phyloP scores from a whole-genome alignment of 2,113 vertebrate genomes.

The Silurus meridionalis region DNA sequence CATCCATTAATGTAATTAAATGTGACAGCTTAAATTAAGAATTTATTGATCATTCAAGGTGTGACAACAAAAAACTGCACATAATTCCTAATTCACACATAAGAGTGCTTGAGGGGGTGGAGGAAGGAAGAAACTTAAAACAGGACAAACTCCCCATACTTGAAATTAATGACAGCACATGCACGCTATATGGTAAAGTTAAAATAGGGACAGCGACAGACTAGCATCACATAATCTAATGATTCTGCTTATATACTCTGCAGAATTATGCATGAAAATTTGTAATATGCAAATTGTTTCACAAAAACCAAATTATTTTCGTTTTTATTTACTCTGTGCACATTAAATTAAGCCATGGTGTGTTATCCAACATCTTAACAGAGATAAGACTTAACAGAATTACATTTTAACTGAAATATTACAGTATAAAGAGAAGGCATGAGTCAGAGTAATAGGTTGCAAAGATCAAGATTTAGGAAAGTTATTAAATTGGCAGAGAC shows the following conservation, averaged over 20 bases:
- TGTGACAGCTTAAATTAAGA: background rate
- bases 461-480: constrained; percentile 17
- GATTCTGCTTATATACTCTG: background rate
- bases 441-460: background rate
- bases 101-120: background rate
- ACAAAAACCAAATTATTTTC: background rate
- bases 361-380: background rate
- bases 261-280: background rate
- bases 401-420: background rate
- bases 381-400: background rate
- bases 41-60: constrained; percentile 10
- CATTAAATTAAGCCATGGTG: background rate
- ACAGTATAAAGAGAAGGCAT: background rate
- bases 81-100: background rate
- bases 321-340: background rate
- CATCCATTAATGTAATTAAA: constrained; percentile 11
- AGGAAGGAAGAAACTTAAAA: constrained; percentile 9
- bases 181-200: background rate
- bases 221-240: background rate
- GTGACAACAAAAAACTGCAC: background rate
- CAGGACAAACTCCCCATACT: constrained; percentile 33
- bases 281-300: background rate
- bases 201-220: background rate
- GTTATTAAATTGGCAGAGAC: constrained; percentile 17
- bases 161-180: background rate